Conservation (phyloP, 2,888 invertebrate genomes). For the Melanchra persicariae region DNA sequence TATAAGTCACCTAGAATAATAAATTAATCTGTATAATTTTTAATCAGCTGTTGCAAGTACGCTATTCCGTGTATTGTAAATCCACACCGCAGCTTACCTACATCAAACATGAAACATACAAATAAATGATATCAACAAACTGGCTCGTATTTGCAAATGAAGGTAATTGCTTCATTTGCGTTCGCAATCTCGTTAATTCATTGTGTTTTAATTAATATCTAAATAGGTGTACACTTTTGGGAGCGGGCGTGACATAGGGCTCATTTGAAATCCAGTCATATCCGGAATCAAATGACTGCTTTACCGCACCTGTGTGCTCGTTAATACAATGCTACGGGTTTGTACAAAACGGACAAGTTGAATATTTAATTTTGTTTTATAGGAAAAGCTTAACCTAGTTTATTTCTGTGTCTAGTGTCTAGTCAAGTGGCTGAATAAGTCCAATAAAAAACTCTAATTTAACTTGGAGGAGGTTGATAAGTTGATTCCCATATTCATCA, state of each 20-base stretch:
- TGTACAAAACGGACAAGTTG: constrained; percentile 46
- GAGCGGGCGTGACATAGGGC: constrained; percentile 46
- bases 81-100: constrained; percentile 17
- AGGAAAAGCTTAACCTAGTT: constrained; percentile 15
- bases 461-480: neutral
- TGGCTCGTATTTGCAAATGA: constrained; percentile 71
- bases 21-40: constrained; percentile 28
- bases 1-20: neutral
- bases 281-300: constrained; percentile 70
- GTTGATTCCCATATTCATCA: no score
- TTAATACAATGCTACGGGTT: constrained; percentile 56
- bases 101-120: constrained; percentile 55
- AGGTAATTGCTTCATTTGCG: constrained; percentile 77
- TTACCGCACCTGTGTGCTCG: constrained; percentile 57
- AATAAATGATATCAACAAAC: constrained; percentile 70
- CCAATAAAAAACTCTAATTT: neutral
- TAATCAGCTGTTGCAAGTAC: constrained; percentile 52
- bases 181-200: constrained; percentile 73
- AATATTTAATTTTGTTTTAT: constrained; percentile 61
- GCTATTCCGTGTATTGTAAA: constrained; percentile 24
- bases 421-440: neutral
- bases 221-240: constrained; percentile 71
- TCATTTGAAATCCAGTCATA: constrained; percentile 78
- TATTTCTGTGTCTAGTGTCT: no score
- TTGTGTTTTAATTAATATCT: constrained; percentile 80